Evolutionary conservation across 1,140 invertebrate species (phyloP).

Genomic region (Drosophila gunungcola): DNA sequence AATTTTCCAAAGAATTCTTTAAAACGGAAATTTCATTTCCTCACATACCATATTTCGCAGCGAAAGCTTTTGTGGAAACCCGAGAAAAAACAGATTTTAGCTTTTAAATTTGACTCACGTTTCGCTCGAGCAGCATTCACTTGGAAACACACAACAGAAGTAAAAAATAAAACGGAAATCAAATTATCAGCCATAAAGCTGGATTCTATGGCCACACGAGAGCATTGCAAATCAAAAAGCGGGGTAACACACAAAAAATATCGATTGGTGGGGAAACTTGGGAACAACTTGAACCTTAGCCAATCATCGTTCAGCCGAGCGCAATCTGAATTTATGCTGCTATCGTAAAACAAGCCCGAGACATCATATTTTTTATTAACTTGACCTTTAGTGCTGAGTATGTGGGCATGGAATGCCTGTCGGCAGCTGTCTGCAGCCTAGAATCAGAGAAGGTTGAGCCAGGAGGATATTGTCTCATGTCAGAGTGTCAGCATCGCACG

Average conservation of each 20-base stretch:
- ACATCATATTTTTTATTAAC: constrained; percentile 43
- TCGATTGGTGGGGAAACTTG: constrained; percentile 17
- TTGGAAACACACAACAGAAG: constrained; percentile 21
- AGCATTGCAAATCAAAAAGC: constrained; percentile 13
- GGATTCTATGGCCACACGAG: constrained; percentile 29
- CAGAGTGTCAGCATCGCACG: constrained; percentile 43
- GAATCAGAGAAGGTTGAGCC: constrained; percentile 46
- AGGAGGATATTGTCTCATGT: constrained; percentile 44
- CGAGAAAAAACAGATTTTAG: constrained; percentile 25
- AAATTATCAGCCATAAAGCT: constrained; percentile 54
- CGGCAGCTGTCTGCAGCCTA: constrained; percentile 19
- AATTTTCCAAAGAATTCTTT: constrained; percentile 31
- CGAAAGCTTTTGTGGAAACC: constrained; percentile 1
- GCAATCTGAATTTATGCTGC: constrained; percentile 51
- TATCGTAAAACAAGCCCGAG: constrained; percentile 27
- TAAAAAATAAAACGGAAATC: constrained; percentile 47
- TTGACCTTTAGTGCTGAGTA: constrained; percentile 50
- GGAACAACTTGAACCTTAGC: constrained; percentile 9
- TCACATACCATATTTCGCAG: constrained; percentile 9
- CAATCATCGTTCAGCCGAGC: constrained; percentile 6
- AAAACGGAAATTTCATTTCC: constrained; percentile 22
- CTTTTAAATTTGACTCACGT: constrained; percentile 45
- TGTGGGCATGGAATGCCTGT: constrained; percentile 11
- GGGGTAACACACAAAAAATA: constrained; percentile 8
- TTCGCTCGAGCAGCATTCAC: constrained; percentile 11